Conservation (phyloP, 2,888 invertebrate species). For the Chaetogeoica ovagalla region DNA sequence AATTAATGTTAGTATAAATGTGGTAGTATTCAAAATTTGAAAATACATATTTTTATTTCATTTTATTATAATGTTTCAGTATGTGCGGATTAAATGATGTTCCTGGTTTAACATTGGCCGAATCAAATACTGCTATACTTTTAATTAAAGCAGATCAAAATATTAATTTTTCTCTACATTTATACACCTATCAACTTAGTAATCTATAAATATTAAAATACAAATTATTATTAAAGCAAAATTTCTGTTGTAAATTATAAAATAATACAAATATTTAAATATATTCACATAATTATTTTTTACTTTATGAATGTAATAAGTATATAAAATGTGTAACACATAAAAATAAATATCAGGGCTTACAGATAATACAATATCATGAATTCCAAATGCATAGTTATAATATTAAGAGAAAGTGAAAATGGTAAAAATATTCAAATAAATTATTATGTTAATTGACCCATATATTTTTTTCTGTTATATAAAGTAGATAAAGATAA, state of each 20-base stretch:
- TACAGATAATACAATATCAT: not conserved
- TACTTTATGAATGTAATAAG: not conserved
- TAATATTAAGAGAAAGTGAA: not conserved
- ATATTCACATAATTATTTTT: not conserved
- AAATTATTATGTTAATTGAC: conserved; percentile 37
- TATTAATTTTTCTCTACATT: conserved; percentile 31
- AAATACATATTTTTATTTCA: too few relatives aligned
- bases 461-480: conserved; percentile 27
- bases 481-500: not conserved
- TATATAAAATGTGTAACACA: not conserved
- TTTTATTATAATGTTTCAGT: conserved; percentile 29
- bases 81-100: conserved; percentile 12
- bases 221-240: not conserved
- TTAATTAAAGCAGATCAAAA: conserved; percentile 49
- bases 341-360: not conserved
- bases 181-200: conserved; percentile 11
- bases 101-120: conserved; percentile 8
- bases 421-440: not conserved
- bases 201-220: conserved; percentile 2
- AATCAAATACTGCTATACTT: conserved; percentile 40
- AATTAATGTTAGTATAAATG: not conserved
- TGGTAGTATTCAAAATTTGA: not conserved
- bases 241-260: too few relatives aligned
- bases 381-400: not conserved
- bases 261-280: too few relatives aligned